Evolutionary conservation across 2,888 invertebrate species (phyloP), one percentile per base, ranked within the genome.

Genomic region (Laspeyria flexula): DNA sequence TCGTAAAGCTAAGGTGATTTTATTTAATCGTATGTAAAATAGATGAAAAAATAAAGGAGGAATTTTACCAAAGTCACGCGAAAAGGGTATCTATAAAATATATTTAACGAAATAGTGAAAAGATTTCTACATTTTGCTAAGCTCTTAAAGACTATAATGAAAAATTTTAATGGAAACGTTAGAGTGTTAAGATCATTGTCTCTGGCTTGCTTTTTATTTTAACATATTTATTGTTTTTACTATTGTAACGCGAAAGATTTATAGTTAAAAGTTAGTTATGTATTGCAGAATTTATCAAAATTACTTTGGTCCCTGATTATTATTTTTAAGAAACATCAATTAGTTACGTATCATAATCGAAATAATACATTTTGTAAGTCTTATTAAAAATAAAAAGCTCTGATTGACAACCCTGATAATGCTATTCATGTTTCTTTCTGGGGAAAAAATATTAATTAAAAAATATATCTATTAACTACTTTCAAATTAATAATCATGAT

Each of bases 81-180:
- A 74, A 68, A 84, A 85, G 82, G 81, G 84, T 85, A 85, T 71
- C 76, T 81, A 73, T 71, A 73, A 68, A 70, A 52, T 55, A 59
- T 65, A 45, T 67, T 55, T 65, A 75, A 73, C 59, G 64, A 77
- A 70, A 72, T 66, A 70, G 46, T 55, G 33, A 70, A 4, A 44
- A 73, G 45, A 47, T 78, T 77, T 81, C 71, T 80, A 81, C 73
- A 60, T 78, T 74, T 81, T 74, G 75, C 77, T 81, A 77, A 75
- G 71, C 72, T 81, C 74, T 60, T 65, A 65, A 75, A 73, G 70
- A 73, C 68, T 77, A 59, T 58, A 37, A 50, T 65, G 34, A 44
- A 66, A 60, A 66, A 65, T 58, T 57, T 65, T 55, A 60, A 58
- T 59, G 42, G 58, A 50, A 65, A 60, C 54, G 37, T 48, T 61